Evolutionary conservation across 2,888 invertebrate genomes (phyloP), one percentile per base, ranked within the genome.

Genomic region (Argyra leucocephala): DNA sequence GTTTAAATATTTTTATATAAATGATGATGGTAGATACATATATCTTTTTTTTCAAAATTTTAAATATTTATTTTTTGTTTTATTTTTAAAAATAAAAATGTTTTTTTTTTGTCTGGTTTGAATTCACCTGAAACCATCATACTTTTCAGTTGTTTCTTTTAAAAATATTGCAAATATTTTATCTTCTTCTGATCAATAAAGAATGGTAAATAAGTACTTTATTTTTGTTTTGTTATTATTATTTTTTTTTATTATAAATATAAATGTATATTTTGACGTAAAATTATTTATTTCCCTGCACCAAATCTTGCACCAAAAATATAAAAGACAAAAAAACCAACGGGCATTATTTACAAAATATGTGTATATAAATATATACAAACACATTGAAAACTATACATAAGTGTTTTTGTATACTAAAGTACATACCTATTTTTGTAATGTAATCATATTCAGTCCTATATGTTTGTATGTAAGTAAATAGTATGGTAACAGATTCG

Each of bases 211-310:
- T 48, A 48, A 48, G 9, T 12, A 3, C 18, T 9, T 48, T n/a
- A 48, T 48, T 48, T 31, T 48, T 48, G 48, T n/a, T 48, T 18
- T 48, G 15, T 48, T 48, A 48, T 18, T 48, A 1, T 37, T 37
- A 12, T 37, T 37, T 31, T 31, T 31, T 31, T 31, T 31, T 31
- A 7, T 10, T n/a, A n/a, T n/a, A n/a, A n/a, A n/a, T 31, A 5
- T 31, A 15, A 18, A 5, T 9, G 18, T 15, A 48, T 18, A 48
- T 48, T 48, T 31, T 15, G 15, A 6, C 18, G n/a, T 5, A 18
- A 48, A 48, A 48, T 48, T 48, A 48, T 48, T 48, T 48, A 48
- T 48, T 48, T 48, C 48, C 48, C 15, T 48, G 48, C 48, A 48
- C n/a, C 48, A 48, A 48, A 48, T 48, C 12, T 48, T 48, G 48